These are phyloP conservation scores for Chaetodon trifasciatus DNA, from an alignment of 2,797 vertebrate genomes.

Conservation along the genomic window DNA sequence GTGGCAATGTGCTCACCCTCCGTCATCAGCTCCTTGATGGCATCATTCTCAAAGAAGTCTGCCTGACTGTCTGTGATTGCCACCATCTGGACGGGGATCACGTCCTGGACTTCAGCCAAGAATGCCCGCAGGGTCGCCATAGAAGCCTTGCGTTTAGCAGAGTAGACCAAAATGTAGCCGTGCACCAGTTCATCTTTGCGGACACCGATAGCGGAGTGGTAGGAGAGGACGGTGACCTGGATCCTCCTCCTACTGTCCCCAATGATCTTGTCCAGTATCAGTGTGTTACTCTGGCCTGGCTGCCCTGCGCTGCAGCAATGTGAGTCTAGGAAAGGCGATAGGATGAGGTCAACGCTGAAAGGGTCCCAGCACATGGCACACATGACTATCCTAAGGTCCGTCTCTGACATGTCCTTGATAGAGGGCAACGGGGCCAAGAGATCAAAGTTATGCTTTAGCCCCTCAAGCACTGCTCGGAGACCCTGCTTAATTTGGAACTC, in stretches of 20 bases:
- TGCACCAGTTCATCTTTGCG: constrained; percentile 98
- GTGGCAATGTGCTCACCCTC: constrained; percentile 99
- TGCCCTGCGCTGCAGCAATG: constrained; percentile 97
- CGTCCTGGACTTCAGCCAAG: constrained; percentile 97
- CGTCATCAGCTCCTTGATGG: constrained; percentile 98
- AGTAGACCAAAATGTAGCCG: constrained; percentile 98
- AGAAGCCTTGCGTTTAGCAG: constrained; percentile 97
- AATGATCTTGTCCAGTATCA: constrained; percentile 98
- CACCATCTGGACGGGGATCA: constrained; percentile 98
- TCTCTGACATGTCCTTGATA: constrained; percentile 97
- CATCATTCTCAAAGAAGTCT: constrained; percentile 98
- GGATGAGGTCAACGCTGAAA: constrained; percentile 98
- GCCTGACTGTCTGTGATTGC: constrained; percentile 99
- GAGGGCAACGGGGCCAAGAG: constrained; percentile 92
- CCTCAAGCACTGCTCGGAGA: constrained; percentile 94
- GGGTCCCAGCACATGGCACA: constrained; percentile 99
- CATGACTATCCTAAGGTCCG: constrained; percentile 97
- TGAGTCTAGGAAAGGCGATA: constrained; percentile 98
- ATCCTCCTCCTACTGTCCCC: constrained; percentile 95
- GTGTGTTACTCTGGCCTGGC: constrained; percentile 95
- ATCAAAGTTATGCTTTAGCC: constrained; percentile 96
- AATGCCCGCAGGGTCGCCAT: constrained; percentile 99
- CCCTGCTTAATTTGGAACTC: constrained; percentile 98
- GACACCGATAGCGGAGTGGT: constrained; percentile 97
- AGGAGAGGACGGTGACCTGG: constrained; percentile 97